Percentiles rank a stretch among this genome's conserved stretches.
Conservation (phyloP, 2,888 invertebrate genomes). For the Oligia fasciuncula region DNA sequence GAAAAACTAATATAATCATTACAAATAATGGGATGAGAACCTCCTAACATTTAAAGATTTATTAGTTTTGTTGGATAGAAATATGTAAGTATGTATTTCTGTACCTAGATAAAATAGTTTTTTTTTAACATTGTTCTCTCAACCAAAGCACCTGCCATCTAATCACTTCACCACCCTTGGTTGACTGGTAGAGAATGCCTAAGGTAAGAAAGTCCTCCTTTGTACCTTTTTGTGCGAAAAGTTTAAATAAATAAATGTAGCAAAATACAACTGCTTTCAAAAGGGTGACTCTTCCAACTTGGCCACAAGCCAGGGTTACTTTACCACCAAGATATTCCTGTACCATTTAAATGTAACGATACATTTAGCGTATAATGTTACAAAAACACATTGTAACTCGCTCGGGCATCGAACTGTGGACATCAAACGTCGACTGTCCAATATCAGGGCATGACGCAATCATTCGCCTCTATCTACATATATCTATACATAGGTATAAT, state of each 20-base stretch:
- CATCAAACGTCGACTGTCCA: conserved; percentile 52
- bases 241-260: not conserved
- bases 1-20: not conserved
- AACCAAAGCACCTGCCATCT: too few relatives aligned
- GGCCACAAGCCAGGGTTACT: conserved; percentile 45
- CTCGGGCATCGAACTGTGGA: conserved; percentile 58
- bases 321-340: conserved; percentile 44
- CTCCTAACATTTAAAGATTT: not conserved
- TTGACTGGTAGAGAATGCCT: too few relatives aligned
- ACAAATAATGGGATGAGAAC: too few relatives aligned
- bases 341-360: conserved; percentile 54
- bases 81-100: too few relatives aligned
- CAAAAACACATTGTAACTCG: conserved; percentile 56
- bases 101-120: too few relatives aligned
- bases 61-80: not conserved
- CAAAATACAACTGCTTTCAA: conserved; percentile 20
- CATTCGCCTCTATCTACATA: not conserved
- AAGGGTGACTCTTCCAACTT: conserved; percentile 32
- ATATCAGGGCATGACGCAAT: conserved; percentile 44
- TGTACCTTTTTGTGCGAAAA: too few relatives aligned
- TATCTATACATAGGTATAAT: not conserved
- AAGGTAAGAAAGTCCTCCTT: too few relatives aligned
- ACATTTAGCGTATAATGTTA: conserved; percentile 53
- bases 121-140: too few relatives aligned
- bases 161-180: too few relatives aligned